A percentile compares a stretch with the other conserved stretches of the same genome.
Evolutionary conservation across 35 echinoderm and acorn worm species (phyloP).

Genomic region (Chiridota heheva): DNA sequence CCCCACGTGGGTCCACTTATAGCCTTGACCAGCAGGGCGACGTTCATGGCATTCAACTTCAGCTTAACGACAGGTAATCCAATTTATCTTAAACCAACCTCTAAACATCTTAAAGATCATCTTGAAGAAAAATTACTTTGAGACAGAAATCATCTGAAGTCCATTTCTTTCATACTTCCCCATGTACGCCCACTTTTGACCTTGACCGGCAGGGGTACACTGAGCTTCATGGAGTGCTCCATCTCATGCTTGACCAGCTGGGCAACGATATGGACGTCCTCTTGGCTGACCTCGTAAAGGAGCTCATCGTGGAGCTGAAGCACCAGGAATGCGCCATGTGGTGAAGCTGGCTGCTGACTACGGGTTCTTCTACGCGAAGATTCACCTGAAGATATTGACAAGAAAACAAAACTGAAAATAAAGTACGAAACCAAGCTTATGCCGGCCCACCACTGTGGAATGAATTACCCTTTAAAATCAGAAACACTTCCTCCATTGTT

Average conservation of each 20-base stretch:
- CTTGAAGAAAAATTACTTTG: too few species aligned
- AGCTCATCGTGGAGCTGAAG: slow-evolving; percentile 96
- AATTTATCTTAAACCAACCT: too few species aligned
- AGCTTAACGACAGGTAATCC: too few species aligned
- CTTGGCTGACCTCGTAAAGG: slow-evolving; percentile 89
- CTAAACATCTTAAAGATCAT: too few species aligned
- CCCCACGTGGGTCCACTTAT: slow-evolving; percentile 97
- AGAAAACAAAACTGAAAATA: too few species aligned
- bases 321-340: slow-evolving; percentile 82
- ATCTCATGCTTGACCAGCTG: slow-evolving; percentile 84
- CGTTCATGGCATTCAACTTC: too few species aligned
- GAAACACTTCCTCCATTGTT: too few species aligned
- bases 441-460: too few species aligned
- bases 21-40: slow-evolving; percentile 83
- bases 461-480: too few species aligned
- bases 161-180: slow-evolving; percentile 77
- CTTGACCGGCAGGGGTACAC: slow-evolving; percentile 84
- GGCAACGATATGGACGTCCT: slow-evolving; percentile 74
- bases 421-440: too few species aligned
- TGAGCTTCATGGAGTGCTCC: slow-evolving; percentile 79
- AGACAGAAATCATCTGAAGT: too few species aligned
- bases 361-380: neutral
- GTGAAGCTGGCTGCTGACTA: slow-evolving; percentile 31
- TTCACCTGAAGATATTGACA: too few species aligned
- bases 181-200: slow-evolving; percentile 93